Conservation (phyloP, 2,888 invertebrate genomes). For the Caenorhabditis japonica region DNA sequence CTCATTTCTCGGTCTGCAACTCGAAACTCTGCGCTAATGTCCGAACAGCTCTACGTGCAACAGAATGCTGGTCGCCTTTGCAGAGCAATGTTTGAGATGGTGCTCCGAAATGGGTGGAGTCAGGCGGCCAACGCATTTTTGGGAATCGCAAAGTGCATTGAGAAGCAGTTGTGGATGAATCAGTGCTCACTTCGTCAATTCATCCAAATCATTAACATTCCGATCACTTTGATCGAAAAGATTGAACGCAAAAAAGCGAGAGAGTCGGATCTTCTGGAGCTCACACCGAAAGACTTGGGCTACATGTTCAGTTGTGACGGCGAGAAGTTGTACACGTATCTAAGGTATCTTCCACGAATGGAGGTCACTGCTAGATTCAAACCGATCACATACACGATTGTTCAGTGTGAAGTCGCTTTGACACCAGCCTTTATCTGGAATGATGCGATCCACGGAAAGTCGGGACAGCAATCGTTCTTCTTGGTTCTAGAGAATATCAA, state of each 20-base stretch:
- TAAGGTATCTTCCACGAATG: constrained; percentile 88
- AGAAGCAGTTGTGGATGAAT: constrained; percentile 92
- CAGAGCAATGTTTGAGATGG: constrained; percentile 77
- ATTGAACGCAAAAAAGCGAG: constrained; percentile 86
- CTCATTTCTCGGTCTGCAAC: constrained; percentile 84
- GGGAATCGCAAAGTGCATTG: constrained; percentile 90
- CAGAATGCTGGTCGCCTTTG: constrained; percentile 80
- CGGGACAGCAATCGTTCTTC: constrained; percentile 88
- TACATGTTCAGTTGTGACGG: constrained; percentile 73
- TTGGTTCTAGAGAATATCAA: constrained; percentile 98
- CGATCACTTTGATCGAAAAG: constrained; percentile 85
- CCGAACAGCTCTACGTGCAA: constrained; percentile 89
- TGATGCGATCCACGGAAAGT: constrained; percentile 85
- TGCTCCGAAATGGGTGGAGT: constrained; percentile 90
- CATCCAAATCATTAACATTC: constrained; percentile 79
- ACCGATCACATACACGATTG: constrained; percentile 87
- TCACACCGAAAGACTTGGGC: constrained; percentile 89
- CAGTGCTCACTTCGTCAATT: constrained; percentile 81
- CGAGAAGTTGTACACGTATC: constrained; percentile 83
- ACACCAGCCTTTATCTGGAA: constrained; percentile 81
- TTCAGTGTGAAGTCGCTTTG: constrained; percentile 71
- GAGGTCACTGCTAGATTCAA: constrained; percentile 89
- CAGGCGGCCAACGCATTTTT: constrained; percentile 89
- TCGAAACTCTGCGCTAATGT: constrained; percentile 88
- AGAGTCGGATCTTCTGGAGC: constrained; percentile 84